Conservation (phyloP, 2,888 invertebrate species). For the Tetragonisca angustula region DNA sequence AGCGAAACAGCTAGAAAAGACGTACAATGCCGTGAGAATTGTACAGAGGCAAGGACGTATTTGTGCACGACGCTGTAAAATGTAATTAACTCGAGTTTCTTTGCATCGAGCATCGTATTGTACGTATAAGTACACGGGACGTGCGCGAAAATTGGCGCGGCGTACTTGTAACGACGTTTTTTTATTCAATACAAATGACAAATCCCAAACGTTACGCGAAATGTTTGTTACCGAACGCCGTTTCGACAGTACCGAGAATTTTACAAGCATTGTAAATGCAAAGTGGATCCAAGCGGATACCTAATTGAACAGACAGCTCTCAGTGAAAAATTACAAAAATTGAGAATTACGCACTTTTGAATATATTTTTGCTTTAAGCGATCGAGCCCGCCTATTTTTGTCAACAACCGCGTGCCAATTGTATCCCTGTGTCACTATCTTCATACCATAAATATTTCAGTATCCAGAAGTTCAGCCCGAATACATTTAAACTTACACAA, state of each 20-base stretch:
- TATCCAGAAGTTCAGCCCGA: neutral
- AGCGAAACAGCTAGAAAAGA: neutral
- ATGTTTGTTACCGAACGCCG: too few relatives aligned
- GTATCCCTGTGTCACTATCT: neutral
- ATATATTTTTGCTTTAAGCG: neutral
- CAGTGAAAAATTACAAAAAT: neutral
- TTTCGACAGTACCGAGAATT: neutral
- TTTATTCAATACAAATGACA: too few relatives aligned
- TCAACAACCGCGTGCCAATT: neutral
- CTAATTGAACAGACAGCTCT: neutral
- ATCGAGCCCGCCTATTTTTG: neutral
- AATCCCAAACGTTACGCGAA: too few relatives aligned
- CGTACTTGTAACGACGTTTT: too few relatives aligned
- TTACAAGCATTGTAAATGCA: conserved; percentile 44
- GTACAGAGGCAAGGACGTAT: neutral
- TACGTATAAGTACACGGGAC: too few relatives aligned
- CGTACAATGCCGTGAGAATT: neutral
- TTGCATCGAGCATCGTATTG: too few relatives aligned
- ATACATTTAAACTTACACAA: conserved; percentile 10
- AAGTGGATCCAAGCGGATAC: neutral
- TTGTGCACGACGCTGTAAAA: neutral
- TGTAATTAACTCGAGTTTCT: neutral
- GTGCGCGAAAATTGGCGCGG: too few relatives aligned
- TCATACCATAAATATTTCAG: conserved; percentile 8
- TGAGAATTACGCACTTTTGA: neutral